Evolutionary conservation across 1,140 invertebrate genomes (phyloP).

Genomic region (Drosophila rhopaloa): DNA sequence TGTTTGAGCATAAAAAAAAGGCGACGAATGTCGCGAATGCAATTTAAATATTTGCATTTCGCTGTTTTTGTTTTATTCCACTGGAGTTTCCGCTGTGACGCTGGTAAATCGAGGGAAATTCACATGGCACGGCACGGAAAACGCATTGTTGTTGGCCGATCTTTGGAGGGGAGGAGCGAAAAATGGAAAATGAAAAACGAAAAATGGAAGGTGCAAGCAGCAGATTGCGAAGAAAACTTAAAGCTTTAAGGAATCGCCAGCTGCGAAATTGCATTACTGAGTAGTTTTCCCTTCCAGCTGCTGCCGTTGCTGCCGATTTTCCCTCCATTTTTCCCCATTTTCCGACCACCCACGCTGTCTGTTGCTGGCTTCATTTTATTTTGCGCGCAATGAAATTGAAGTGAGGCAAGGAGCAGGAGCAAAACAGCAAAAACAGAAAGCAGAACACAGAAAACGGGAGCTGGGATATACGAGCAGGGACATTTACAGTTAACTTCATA

Average conservation of each 20-base stretch:
- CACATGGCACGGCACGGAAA: slow-evolving; percentile 65
- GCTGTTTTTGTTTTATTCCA: slow-evolving; percentile 41
- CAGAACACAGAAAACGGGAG: slow-evolving; percentile 38
- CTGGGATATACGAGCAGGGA: slow-evolving; percentile 47
- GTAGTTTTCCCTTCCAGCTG: slow-evolving; percentile 45
- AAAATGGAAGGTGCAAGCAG: background rate
- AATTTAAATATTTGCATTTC: slow-evolving; percentile 81
- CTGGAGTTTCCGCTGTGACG: slow-evolving; percentile 30
- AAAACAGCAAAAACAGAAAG: slow-evolving; percentile 15
- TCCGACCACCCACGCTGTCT: slow-evolving; percentile 1
- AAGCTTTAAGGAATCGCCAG: slow-evolving; percentile 56
- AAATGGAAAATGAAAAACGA: background rate
- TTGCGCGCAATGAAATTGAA: slow-evolving; percentile 72
- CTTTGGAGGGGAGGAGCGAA: background rate
- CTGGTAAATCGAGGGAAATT: slow-evolving; percentile 47
- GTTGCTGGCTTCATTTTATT: slow-evolving; percentile 61
- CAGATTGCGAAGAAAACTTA: slow-evolving; percentile 36
- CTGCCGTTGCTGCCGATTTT: background rate
- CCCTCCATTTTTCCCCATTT: background rate
- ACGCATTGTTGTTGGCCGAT: slow-evolving; percentile 28
- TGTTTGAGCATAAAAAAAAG: slow-evolving; percentile 7
- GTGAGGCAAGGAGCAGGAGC: slow-evolving; percentile 16
- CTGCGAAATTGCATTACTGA: slow-evolving; percentile 70
- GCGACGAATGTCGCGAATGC: slow-evolving; percentile 72
- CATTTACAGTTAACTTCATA: slow-evolving; percentile 82